Conservation (phyloP, 2,888 invertebrate species). For the Agrenia bidenticulata region DNA sequence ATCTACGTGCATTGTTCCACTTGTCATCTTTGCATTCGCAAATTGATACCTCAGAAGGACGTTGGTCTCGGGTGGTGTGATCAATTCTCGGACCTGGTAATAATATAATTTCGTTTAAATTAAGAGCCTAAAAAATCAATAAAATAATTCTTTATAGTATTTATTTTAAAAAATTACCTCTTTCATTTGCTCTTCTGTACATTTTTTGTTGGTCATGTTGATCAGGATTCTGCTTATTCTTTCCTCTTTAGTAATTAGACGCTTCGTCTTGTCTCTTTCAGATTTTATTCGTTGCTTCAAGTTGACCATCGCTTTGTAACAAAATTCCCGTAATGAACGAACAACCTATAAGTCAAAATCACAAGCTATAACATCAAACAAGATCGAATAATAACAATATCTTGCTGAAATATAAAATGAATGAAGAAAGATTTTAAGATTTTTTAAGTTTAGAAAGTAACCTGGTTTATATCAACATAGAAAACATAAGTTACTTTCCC, state of each 20-base stretch:
- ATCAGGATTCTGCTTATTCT: constrained; percentile 78
- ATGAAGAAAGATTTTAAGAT: constrained; percentile 10
- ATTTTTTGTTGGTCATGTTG: constrained; percentile 75
- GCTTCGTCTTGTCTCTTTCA: constrained; percentile 69
- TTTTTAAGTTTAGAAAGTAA: constrained; percentile 52
- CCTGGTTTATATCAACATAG: constrained; percentile 68
- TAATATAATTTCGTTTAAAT: background rate
- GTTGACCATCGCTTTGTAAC: constrained; percentile 71
- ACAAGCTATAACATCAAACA: too few species aligned
- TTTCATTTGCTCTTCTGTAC: constrained; percentile 73
- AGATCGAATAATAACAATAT: too few species aligned
- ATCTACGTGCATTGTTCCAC: constrained; percentile 77
- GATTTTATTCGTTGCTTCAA: constrained; percentile 67
- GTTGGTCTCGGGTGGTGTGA: constrained; percentile 80
- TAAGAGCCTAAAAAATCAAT: background rate
- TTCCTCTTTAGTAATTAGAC: constrained; percentile 82
- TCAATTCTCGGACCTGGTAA: constrained; percentile 75
- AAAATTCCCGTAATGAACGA: constrained; percentile 68
- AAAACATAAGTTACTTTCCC: constrained; percentile 79
- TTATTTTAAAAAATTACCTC: constrained; percentile 66
- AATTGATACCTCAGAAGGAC: constrained; percentile 73
- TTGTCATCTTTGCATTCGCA: constrained; percentile 73
- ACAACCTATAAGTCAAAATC: constrained; percentile 65
- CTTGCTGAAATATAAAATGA: constrained; percentile 7
- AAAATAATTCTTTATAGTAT: constrained; percentile 24